Percentiles rank a stretch among this genome's conserved stretches.
These are phyloP conservation scores for Triplophysa siluroides DNA, from an alignment of 2,113 vertebrate genomes.

Conservation along the genomic window DNA sequence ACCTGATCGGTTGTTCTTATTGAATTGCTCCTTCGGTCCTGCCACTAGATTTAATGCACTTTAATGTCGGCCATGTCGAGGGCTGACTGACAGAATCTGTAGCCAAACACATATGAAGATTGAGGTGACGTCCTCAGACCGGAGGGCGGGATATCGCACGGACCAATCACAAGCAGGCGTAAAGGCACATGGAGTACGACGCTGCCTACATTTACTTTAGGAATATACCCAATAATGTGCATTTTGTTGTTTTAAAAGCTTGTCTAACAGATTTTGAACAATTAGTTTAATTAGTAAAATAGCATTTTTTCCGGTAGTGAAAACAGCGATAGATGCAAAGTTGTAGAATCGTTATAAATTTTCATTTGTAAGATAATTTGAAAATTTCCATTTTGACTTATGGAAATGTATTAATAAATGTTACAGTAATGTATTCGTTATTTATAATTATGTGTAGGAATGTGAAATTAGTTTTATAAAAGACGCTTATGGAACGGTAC, in stretches of 20 bases:
- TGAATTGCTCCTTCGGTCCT: constrained; percentile 63
- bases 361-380: background rate
- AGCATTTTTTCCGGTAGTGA: background rate
- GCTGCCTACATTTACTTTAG: background rate
- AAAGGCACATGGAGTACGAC: background rate
- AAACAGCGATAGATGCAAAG: background rate
- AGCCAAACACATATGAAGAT: constrained; percentile 55
- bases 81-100: constrained; percentile 68
- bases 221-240: background rate
- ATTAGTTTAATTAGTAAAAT: no score
- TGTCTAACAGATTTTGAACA: no score
- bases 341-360: background rate
- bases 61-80: constrained; percentile 64
- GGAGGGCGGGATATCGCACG: constrained; percentile 21
- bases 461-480: background rate
- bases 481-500: background rate
- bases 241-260: background rate
- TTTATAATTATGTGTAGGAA: background rate
- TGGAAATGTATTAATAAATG: background rate
- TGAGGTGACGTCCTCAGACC: constrained; percentile 54
- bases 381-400: no score
- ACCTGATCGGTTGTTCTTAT: constrained; percentile 65
- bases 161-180: constrained; percentile 6
- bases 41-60: constrained; percentile 66
- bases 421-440: background rate